Base-by-base conservation (phyloP, 2,113 vertebrate genomes). In the Chlorodrepanis virens region DNA sequence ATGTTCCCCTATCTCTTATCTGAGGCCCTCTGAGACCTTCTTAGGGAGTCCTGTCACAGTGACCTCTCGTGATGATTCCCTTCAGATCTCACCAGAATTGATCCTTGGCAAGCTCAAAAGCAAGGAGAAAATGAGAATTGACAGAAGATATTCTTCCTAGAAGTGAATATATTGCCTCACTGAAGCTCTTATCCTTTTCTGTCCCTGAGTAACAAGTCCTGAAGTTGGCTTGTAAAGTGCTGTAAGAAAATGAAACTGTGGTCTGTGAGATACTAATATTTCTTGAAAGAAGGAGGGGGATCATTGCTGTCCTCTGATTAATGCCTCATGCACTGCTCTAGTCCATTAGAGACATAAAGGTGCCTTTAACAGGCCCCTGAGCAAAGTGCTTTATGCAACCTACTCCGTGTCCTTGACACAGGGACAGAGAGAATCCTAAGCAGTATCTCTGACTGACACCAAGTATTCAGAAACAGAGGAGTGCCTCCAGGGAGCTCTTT, bases 301-400 rank as follows among this genome's bases (percentile, higher is more conserved):
- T 93, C 56, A 50, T 75, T 75, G n/a, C 68, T 92, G 76, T 61
- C 86, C 60, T 93, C 69, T 79, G 94, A 90, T 89, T 92, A 93
- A 93, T 95, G 88, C 72, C 49, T 88, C 69, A 50, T 39, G 72
- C 83, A 68, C 69, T 45, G 61, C 80, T 93, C 25, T 82, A 92
- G 80, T 82, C 92, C 93, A 93, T 92, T 91, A 94, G 40, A 83
- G 83, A 89, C 57, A 64, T 49, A 82, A 90, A 93, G 79, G 65
- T 88, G 83, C 90, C 96, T 95, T 94, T 95, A 95, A 93, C 90
- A 90, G 92, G 83, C 68, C 83, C 76, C 56, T 78, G 93, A 97
- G 92, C 60, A 89, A 92, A 93, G 88, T 65, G 72, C 49, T 95
- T 95, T 92, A 89, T 82, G 90, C 88, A 93, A 69, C 8, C 0